Evolutionary conservation across 2,888 invertebrate genomes (phyloP).

Genomic region (Capitulum mitella): DNA sequence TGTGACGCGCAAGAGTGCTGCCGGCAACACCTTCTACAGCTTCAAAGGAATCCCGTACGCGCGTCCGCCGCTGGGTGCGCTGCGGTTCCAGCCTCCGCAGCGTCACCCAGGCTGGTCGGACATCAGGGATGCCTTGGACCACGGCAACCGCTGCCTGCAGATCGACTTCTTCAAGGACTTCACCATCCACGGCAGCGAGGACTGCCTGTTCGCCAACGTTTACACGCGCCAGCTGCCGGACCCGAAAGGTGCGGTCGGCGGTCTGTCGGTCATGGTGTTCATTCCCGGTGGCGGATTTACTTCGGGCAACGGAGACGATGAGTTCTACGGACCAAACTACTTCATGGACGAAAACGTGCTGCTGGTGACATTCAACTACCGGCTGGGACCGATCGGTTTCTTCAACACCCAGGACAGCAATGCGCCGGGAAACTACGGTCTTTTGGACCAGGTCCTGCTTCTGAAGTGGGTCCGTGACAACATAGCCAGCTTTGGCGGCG

Average conservation of each 20-base stretch:
- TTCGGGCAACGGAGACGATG: conserved; percentile 35
- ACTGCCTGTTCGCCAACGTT: conserved; percentile 12
- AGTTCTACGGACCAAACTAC: not conserved
- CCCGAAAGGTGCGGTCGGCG: not conserved
- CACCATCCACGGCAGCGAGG: not conserved
- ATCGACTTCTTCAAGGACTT: not conserved
- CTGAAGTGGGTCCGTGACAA: conserved; percentile 38
- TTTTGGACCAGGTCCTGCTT: too few relatives aligned
- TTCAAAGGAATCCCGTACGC: conserved; percentile 41
- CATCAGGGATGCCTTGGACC: too few relatives aligned
- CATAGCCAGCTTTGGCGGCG: conserved; percentile 37
- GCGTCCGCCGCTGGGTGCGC: conserved; percentile 35
- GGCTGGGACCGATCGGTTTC: conserved; percentile 37
- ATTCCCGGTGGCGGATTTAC: not conserved
- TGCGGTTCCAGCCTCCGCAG: too few relatives aligned
- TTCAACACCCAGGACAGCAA: conserved; percentile 37
- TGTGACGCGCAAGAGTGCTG: too few relatives aligned
- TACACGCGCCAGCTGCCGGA: not conserved
- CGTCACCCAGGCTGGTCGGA: too few relatives aligned
- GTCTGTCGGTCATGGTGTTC: not conserved
- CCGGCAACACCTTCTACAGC: conserved; percentile 38
- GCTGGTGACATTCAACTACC: too few relatives aligned
- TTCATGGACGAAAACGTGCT: conserved; percentile 32
- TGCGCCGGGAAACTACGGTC: conserved; percentile 39
- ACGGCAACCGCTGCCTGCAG: not conserved